These are phyloP conservation scores for Watsonalla cultraria DNA, from an alignment of 2,888 invertebrate genomes.

Conservation along the genomic window DNA sequence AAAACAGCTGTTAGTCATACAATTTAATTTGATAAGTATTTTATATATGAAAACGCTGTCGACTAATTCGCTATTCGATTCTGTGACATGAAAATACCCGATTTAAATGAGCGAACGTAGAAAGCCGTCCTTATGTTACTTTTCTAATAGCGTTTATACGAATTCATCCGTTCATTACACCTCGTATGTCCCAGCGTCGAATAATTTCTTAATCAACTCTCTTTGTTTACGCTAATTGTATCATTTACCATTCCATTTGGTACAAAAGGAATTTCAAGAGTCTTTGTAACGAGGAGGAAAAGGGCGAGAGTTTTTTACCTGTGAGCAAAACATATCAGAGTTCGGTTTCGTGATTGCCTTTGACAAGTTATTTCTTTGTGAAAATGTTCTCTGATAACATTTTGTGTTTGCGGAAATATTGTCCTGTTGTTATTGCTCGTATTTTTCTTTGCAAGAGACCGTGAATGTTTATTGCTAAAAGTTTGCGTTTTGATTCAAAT, in stretches of 20 bases:
- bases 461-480: no score
- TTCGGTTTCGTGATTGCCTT: not conserved
- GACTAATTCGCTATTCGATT: no score
- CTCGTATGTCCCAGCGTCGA: slow-evolving; percentile 32
- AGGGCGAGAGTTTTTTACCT: not conserved
- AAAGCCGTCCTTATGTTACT: no score
- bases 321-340: not conserved
- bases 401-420: not conserved
- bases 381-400: not conserved
- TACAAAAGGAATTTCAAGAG: slow-evolving; percentile 39
- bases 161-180: slow-evolving; percentile 26
- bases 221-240: slow-evolving; percentile 63
- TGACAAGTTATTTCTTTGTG: not conserved
- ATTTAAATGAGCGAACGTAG: no score
- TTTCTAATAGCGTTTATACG: no score
- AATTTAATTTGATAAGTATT: no score
- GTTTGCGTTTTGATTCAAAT: no score
- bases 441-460: no score
- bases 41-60: no score
- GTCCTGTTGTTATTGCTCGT: not conserved
- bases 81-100: no score
- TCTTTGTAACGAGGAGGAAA: slow-evolving; percentile 28
- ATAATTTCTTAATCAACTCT: slow-evolving; percentile 64
- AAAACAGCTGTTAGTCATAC: no score
- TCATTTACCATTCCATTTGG: slow-evolving; percentile 60